Base-by-base conservation (phyloP, 2,113 vertebrate genomes). In the Chaetops frenatus region DNA sequence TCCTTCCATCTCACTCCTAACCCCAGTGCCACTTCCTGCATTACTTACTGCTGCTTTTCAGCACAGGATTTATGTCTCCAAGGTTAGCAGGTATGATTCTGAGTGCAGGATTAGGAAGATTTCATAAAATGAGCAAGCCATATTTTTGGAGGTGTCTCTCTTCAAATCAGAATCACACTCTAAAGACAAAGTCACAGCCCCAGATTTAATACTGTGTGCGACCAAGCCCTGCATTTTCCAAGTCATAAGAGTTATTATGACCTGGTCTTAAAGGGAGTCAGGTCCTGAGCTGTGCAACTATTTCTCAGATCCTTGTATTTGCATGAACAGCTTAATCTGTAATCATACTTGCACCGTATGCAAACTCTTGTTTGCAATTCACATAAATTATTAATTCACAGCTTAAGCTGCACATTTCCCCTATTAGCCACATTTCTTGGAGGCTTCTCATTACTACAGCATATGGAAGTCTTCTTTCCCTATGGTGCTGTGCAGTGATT, bases 391-490 rank as follows among this genome's bases (percentile, higher is more conserved):
- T 51, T 95, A 93, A 95, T 91, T 95, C 92, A 90, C 94, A 85
- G 38, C 58, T 94, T 87, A 64, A 89, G 81, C 79, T 40, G 81
- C 86, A 73, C 95, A 92, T 92, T 91, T 66, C 15, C 77, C 86
- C 86, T 95, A 91, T 95, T 97, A 87, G 56, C 92, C 97, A 96
- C 88, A 96, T 73, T 92, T 96, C 92, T 62, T 88, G 94, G 92
- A 97, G 80, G 94, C 90, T 69, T 97, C 65, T 96, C 93, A 97
- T 98, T 97, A 97, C 70, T 81, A 18, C 35, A 7, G 47, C 91
- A 90, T 90, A 92, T 96, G 93, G 96, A 98, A 98, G 96, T 89
- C 92, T 96, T 95, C 92, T 85, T 95, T 95, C 77, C 65, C 42
- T 71, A 57, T 91, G 80, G 42, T 54, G 45, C 70, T 80, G 58